Conservation (phyloP, 2,888 invertebrate species). For the Cryptocheilus praepositus region DNA sequence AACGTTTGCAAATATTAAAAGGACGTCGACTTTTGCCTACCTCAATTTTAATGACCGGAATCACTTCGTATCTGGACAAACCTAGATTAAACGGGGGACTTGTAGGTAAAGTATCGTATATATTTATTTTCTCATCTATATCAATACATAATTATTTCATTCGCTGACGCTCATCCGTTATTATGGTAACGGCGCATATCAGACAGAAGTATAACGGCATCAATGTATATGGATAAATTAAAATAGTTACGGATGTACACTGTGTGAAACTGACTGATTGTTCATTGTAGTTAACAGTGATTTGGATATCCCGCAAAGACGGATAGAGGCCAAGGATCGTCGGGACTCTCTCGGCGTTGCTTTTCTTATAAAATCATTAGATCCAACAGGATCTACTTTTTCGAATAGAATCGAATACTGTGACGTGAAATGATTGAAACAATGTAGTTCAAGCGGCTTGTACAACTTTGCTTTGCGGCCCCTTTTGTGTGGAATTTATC, state of each 20-base stretch:
- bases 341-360: constrained; percentile 15
- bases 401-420: constrained; percentile 34
- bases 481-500: constrained; percentile 94
- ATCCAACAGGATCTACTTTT: not conserved
- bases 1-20: no score
- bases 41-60: constrained; percentile 8
- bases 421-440: constrained; percentile 4
- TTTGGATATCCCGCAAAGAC: not conserved
- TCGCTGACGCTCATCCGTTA: constrained; percentile 6
- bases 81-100: not conserved
- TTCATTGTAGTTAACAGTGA: constrained; percentile 9
- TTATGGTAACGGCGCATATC: constrained; percentile 11
- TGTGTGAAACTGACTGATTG: constrained; percentile 24
- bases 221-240: constrained; percentile 31
- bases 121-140: constrained; percentile 35
- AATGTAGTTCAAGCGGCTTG: constrained; percentile 65
- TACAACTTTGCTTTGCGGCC: constrained; percentile 71
- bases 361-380: constrained; percentile 1
- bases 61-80: not conserved
- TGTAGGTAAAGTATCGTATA: constrained; percentile 32
- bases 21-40: not conserved
- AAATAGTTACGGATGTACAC: constrained; percentile 12
- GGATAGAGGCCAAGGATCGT: not conserved
- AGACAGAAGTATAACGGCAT: constrained; percentile 17
- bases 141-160: constrained; percentile 29